Evolutionary conservation across 2,888 invertebrate genomes (phyloP), one percentile per base, ranked within the genome.

Genomic region (Axea sp.): DNA sequence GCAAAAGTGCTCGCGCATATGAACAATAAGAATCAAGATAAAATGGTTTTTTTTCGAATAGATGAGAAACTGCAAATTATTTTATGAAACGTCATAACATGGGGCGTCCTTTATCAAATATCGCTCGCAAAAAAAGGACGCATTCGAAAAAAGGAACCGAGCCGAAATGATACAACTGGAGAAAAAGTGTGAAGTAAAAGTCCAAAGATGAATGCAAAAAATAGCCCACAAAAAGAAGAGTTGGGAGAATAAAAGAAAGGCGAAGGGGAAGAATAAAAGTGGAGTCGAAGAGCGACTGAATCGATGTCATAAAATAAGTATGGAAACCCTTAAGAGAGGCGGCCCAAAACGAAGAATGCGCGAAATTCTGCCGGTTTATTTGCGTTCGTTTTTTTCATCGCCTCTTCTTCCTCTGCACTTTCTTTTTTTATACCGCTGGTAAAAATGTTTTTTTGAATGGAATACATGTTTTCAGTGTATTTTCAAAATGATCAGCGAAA

Each of bases 231-330:
- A 49, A 62, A 62, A 49, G 39, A 62, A 31, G 31, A 62, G 22
- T 49, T 31, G 49, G 15, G n/a, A 14, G 41, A 45, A 65, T 30
- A 57, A 67, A 57, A 57, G 55, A 31, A 53, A 60, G 59, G 51
- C 33, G 33, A 62, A 65, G 43, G 49, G 26, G 12, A 15, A 45
- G 37, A 69, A 51, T 53, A 69, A 69, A 45, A 55, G 57, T 37
- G 47, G 39, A 57, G 39, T 57, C 67, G 55, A 53, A 65, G 67
- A 69, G 55, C 45, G 69, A 55, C 43, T 57, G 57, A 75, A 75
- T 64, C 67, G 65, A 68, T 68, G 64, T 68, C 68, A 68, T 73
- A 73, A 73, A 73, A 69, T 73, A 59, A 65, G 60, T 53, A 73
- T 60, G 59, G 65, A 67, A 64, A 73, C 60, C 53, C 59, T 47